Base-by-base conservation (phyloP, 1,140 invertebrate genomes). In the Nasonia vitripennis region DNA sequence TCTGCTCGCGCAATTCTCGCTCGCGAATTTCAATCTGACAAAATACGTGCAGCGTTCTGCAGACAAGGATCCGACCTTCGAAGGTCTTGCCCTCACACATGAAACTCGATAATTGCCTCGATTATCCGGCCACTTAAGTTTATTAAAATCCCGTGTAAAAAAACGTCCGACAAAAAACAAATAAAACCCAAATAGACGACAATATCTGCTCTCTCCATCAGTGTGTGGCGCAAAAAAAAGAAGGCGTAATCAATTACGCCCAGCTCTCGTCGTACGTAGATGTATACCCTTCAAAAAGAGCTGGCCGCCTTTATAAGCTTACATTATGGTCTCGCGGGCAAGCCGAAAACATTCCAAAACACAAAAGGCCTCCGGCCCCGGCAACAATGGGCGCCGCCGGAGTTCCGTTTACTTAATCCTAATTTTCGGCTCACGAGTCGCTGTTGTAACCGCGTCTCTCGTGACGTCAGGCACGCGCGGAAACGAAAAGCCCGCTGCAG, bases 331-430 rank as follows among this genome's bases (percentile, higher is more conserved):
- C 55, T n/a, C 55, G 51, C 55, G 51, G 51, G 51, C 51, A 55
- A 17, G 17, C 51, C 51, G 17, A 55, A 55, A 55, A 55, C 17
- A 55, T 62, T 45, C 41, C 41, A 45, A 45, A 45, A 45, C 41
- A 45, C 41, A 45, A 45, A 45, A 45, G 41, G 55, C 20, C 17
- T 2, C 23, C 23, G 27, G 70, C 70, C 6, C 68, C 10, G 23
- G 20, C 45, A 51, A 78, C 75, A 51, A 78, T 78, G 10, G 45
- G 9, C 41, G n/a, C 6, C 27, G 17, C 31, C 10, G 7, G 62
- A 71, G 79, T 70, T 81, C 79, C 79, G 79, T 81, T 81, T 81
- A 81, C 79, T 71, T 71, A 81, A 81, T 81, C 79, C 37, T 17
- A 81, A 81, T 81, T 81, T 81, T 81, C 67, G 41, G 79, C 31